Evolutionary conservation across 1,140 invertebrate species (phyloP).

Genomic region (Drosophila pandora): DNA sequence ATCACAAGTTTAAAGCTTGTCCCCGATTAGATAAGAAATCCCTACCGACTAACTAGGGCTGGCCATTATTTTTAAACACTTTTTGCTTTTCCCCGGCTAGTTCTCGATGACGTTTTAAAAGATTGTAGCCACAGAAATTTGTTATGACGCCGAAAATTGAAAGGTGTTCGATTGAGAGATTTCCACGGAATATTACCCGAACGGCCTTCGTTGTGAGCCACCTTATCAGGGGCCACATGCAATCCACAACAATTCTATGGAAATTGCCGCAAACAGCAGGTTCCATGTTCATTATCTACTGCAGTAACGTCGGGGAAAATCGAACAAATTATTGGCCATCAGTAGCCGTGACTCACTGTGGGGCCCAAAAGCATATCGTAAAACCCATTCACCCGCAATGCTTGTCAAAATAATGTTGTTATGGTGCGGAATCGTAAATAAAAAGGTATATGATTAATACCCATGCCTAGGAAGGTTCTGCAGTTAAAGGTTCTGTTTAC

Average conservation of each 20-base stretch:
- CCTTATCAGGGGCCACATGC: constrained; percentile 26
- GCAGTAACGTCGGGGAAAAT: constrained; percentile 26
- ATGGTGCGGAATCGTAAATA: constrained; percentile 30
- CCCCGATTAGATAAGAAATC: constrained; percentile 60
- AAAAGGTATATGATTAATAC: constrained; percentile 5
- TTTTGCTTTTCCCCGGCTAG: constrained; percentile 25
- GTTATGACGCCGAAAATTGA: constrained; percentile 22
- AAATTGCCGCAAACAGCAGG: constrained; percentile 39
- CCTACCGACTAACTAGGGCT: constrained; percentile 37
- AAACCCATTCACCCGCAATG: constrained; percentile 16
- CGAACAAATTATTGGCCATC: constrained; percentile 30
- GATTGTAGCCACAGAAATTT: constrained; percentile 11
- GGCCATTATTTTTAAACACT: constrained; percentile 25
- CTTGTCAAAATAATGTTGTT: constrained; percentile 30
- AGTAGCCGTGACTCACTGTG: constrained; percentile 10
- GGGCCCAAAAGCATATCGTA: constrained; percentile 16
- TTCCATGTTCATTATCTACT: constrained; percentile 30
- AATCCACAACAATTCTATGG: constrained; percentile 19
- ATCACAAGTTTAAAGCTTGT: constrained; percentile 44
- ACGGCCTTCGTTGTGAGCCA: not conserved
- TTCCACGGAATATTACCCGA: constrained; percentile 15
- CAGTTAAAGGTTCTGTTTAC: constrained; percentile 20
- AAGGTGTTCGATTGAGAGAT: constrained; percentile 15
- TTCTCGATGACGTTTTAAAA: constrained; percentile 36
- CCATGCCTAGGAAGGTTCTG: not conserved